Base-by-base conservation (phyloP, 30 jellyfish, hydroid and myxozoan genomes). In the Aurelia coerulea region DNA sequence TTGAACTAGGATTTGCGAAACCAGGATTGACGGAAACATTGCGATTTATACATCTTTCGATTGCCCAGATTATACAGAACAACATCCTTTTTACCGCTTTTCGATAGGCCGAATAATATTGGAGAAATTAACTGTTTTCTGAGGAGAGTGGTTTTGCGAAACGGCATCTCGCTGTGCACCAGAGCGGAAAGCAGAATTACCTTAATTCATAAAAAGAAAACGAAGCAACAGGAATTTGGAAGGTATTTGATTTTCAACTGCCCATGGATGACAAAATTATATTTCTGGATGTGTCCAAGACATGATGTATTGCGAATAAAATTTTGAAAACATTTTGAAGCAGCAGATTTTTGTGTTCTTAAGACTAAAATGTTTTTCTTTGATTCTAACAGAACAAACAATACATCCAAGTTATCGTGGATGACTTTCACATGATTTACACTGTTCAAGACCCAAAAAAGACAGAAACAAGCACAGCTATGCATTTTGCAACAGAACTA, bases 401-500 rank as follows among this genome's bases (percentile, higher is more conserved):
- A 65, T 65, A 65, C 76, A 53, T 19, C 76, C 76, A 65, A 65
- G 76, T 65, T 65, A 53, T 65, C 18, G 56, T 65, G 76, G 76
- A 65, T 65, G 76, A 65, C 76, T 65, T 65, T 18, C 76, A 65
- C 41, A 17, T 15, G 76, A 65, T 65, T 16, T 53, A 65, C 52
- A 65, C 76, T 65, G 76, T 65, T 65, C 76, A 65, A 19, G 52
- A 65, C 41, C 76, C 76, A 65, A 65, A 65, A 53, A 65, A 16
- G 52, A 1, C 76, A 65, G 76, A 65, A 65, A 65, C 76, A 65
- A 65, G 76, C 76, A 65, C 41, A n/a, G 76, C 76, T 19, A 65
- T 65, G 76, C 76, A 65, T 65, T 65, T 65, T 65, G 76, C 76
- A 65, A 65, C 76, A 65, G 76, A 65, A 23, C 7, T 65, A 65